Conservation (phyloP, 2,113 vertebrate species). For the Leptocoma aspasia region DNA sequence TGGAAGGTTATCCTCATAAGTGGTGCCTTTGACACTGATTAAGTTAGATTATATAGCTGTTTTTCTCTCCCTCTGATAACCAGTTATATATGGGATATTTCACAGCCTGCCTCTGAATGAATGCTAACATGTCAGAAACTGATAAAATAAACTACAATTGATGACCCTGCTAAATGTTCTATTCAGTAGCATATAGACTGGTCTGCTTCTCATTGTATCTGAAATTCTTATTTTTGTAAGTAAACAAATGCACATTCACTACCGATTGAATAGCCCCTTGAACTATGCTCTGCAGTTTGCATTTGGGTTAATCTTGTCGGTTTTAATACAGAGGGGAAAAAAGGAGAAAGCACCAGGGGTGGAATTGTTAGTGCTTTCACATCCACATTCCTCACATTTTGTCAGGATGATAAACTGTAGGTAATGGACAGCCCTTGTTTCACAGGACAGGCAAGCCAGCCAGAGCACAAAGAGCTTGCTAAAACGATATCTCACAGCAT, state of each 20-base stretch:
- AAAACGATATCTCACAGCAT: slow-evolving; percentile 30
- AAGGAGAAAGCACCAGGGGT: slow-evolving; percentile 71
- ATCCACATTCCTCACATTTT: slow-evolving; percentile 74
- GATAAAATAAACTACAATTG: slow-evolving; percentile 75
- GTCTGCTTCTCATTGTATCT: slow-evolving; percentile 70
- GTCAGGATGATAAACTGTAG: slow-evolving; percentile 81
- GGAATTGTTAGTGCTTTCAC: slow-evolving; percentile 72
- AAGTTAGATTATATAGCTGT: slow-evolving; percentile 57
- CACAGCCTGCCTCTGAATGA: slow-evolving; percentile 48
- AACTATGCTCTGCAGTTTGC: slow-evolving; percentile 75
- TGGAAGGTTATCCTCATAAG: slow-evolving; percentile 6
- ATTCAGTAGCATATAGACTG: slow-evolving; percentile 63
- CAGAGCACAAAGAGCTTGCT: slow-evolving; percentile 65
- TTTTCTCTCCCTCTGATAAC: slow-evolving; percentile 61
- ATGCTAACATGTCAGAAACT: slow-evolving; percentile 70
- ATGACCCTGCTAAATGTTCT: slow-evolving; percentile 69
- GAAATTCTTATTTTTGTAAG: slow-evolving; percentile 79
- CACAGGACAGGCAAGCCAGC: slow-evolving; percentile 57
- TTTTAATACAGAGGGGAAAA: slow-evolving; percentile 72
- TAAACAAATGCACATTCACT: slow-evolving; percentile 81
- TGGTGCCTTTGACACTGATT: slow-evolving; percentile 59
- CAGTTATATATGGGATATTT: slow-evolving; percentile 50
- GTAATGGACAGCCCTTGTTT: slow-evolving; percentile 71
- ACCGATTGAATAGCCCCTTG: slow-evolving; percentile 77
- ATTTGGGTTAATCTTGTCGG: slow-evolving; percentile 80